These are phyloP conservation scores for Ictidomys tridecemlineatus DNA, from an alignment of 2,113 vertebrate genomes.

Conservation along the genomic window DNA sequence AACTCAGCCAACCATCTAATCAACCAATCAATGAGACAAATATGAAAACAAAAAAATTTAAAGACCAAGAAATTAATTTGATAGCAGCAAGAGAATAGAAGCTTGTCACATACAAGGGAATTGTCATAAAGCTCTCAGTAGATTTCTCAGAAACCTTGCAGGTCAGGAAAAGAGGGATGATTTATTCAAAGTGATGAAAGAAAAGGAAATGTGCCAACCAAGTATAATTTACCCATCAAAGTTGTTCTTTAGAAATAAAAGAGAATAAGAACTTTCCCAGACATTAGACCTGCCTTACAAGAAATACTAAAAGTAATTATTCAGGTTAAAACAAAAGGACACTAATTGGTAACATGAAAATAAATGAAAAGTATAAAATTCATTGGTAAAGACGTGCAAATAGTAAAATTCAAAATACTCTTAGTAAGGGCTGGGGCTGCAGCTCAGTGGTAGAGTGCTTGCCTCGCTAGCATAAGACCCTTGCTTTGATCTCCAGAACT, in stretches of 20 bases:
- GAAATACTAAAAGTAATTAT: not conserved
- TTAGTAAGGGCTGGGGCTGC: too few species aligned
- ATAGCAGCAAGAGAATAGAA: not conserved
- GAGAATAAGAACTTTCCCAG: not conserved
- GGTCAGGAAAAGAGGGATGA: not conserved
- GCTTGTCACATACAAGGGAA: not conserved
- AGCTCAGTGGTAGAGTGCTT: too few species aligned
- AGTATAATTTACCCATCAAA: not conserved
- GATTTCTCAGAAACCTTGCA: not conserved
- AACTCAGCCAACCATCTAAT: too few species aligned
- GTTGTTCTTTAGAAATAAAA: not conserved
- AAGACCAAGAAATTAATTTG: not conserved
- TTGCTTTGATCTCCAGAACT: too few species aligned
- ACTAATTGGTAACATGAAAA: not conserved
- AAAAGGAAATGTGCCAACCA: not conserved
- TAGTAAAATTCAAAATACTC: not conserved
- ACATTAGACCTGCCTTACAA: not conserved
- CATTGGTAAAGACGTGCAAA: not conserved
- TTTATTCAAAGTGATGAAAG: not conserved
- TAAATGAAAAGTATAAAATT: not conserved
- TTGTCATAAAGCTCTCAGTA: not conserved
- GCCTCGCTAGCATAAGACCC: too few species aligned
- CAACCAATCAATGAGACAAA: not conserved
- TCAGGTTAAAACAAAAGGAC: not conserved
- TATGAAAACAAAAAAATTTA: not conserved